phyloP scores from a whole-genome alignment of 2,888 invertebrate species.

The Dysmachus trigonus region DNA sequence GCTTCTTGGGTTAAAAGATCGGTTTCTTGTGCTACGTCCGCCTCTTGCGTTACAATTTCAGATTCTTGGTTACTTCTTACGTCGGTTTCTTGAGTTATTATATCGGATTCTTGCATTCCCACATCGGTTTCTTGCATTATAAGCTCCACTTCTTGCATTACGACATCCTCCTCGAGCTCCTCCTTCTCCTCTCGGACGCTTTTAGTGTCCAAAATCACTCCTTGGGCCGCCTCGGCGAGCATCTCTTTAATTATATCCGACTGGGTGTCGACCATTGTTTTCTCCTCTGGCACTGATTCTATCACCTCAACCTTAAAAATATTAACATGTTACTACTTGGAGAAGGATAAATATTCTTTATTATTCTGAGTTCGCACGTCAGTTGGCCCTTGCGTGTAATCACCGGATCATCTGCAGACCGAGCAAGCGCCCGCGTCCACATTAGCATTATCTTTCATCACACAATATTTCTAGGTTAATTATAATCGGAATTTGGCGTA shows the following conservation, averaged over 20 bases:
- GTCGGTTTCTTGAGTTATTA: neutral
- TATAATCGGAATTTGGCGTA: constrained; percentile 61
- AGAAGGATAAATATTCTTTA: neutral
- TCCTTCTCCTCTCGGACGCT: neutral
- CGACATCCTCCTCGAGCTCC: neutral
- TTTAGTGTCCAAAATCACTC: constrained; percentile 53
- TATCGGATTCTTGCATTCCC: constrained; percentile 4
- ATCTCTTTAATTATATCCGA: constrained; percentile 57
- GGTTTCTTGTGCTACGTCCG: neutral
- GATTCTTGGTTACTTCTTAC: neutral
- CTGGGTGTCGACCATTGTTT: constrained; percentile 50
- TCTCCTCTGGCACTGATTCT: neutral
- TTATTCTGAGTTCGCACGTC: constrained; percentile 51
- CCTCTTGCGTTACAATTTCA: neutral
- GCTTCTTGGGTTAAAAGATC: neutral
- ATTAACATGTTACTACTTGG: neutral
- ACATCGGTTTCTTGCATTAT: neutral
- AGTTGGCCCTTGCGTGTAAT: constrained; percentile 65
- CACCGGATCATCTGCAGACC: constrained; percentile 64
- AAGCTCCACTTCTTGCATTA: neutral
- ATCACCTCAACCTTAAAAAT: constrained; percentile 10
- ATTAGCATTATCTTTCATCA: constrained; percentile 61
- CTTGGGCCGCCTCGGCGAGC: constrained; percentile 57
- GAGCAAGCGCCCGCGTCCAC: constrained; percentile 66
- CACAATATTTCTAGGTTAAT: constrained; percentile 18